Percentiles rank a stretch among this genome's conserved stretches.
Conservation (phyloP, 1,140 invertebrate genomes). For the Diachasmimorpha longicaudata region DNA sequence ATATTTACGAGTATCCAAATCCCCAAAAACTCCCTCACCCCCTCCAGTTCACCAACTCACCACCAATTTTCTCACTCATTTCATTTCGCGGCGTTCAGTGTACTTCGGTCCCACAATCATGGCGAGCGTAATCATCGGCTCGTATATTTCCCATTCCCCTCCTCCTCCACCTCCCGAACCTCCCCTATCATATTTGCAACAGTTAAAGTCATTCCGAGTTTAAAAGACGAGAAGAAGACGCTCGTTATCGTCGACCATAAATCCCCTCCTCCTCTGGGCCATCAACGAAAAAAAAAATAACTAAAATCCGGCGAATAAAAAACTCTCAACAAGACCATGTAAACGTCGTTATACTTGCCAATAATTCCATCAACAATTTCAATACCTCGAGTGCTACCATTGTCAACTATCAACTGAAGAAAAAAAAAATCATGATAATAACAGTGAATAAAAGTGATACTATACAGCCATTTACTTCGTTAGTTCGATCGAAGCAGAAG, state of each 20-base stretch:
- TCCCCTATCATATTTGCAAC: not conserved
- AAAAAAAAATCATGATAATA: not conserved
- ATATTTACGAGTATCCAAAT: not conserved
- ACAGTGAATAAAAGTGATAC: not conserved
- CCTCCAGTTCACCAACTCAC: not conserved
- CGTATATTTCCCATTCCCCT: not conserved
- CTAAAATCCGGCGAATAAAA: not conserved
- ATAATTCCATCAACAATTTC: not conserved
- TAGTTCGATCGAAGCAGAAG: not conserved
- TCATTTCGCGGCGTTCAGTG: not conserved
- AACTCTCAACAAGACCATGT: not conserved
- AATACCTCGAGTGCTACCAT: not conserved
- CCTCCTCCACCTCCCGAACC: not conserved
- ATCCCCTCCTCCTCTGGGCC: not conserved
- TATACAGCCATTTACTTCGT: not conserved
- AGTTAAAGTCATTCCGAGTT: not conserved
- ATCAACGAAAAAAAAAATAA: not conserved
- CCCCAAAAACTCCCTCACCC: not conserved
- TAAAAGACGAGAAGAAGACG: not conserved
- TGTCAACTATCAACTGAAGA: not conserved
- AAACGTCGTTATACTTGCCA: not conserved
- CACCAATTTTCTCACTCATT: not conserved
- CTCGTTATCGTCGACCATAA: slow-evolving; percentile 4
- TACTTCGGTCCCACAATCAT: not conserved
- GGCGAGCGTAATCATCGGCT: not conserved